phyloP scores from a whole-genome alignment of 2,797 vertebrate genomes.

The Lepus townsendii region DNA sequence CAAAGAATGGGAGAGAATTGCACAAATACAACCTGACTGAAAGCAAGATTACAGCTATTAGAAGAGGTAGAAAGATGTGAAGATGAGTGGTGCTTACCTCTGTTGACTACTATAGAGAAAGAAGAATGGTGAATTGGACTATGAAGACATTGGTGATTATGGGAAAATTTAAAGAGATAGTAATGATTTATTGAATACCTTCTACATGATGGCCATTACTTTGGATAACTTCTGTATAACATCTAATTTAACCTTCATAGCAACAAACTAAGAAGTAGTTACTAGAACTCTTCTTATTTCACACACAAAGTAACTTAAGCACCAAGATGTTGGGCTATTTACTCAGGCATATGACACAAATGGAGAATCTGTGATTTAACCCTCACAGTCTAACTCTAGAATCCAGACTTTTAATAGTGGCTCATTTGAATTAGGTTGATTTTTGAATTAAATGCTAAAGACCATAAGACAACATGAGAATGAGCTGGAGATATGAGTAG shows the following conservation, averaged over 20 bases:
- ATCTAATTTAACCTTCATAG: background rate
- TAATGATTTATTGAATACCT: background rate
- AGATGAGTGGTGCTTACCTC: background rate
- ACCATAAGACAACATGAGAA: background rate
- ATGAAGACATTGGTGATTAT: background rate
- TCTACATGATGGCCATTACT: background rate
- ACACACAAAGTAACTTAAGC: background rate
- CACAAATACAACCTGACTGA: background rate
- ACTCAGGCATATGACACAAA: too few relatives aligned
- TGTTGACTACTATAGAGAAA: background rate
- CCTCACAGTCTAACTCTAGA: background rate
- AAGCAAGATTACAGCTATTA: background rate
- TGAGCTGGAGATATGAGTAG: background rate
- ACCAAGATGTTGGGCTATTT: background rate
- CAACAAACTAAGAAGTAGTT: background rate
- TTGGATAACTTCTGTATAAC: background rate
- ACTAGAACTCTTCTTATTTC: background rate
- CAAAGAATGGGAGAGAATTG: background rate
- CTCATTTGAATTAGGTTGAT: background rate
- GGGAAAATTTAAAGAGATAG: background rate
- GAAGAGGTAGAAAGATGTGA: background rate
- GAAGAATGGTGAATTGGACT: background rate
- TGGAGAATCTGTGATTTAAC: background rate
- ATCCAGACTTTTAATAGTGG: background rate
- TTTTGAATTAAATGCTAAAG: background rate